Base-by-base conservation (phyloP, 2,888 invertebrate genomes). In the Molanna angustata region DNA sequence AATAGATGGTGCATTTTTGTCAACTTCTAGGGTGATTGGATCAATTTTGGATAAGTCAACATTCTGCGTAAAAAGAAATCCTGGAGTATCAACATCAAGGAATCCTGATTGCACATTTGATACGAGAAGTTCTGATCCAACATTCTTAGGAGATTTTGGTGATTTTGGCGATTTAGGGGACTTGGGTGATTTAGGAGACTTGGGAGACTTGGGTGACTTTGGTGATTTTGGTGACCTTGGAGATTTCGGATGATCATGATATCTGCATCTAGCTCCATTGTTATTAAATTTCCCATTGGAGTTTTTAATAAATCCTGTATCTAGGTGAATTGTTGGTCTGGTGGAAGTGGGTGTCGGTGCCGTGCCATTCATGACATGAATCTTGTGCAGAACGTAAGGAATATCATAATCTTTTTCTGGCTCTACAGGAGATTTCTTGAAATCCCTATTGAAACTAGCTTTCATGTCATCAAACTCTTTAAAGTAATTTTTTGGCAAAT, bases 351-450 rank as follows among this genome's bases (percentile, higher is more conserved):
- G 78, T 1, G 80, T 78, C 0, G 84, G 80, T 0, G 88, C 87
- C 0, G 90, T 90, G 1, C 90, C 90, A 65, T 91, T 91, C 85
- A 90, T 88, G 1, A 90, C 80, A 65, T 91, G 90, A 2, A 90
- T 79, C 65, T 91, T 91, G 66, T 91, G 90, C 44, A 91, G 72
- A 4, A 88, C 88, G 64, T 92, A 92, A 0, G 91, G 88, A 65
- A 92, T 91, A 61, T 91, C 91, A 60, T 77, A 76, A 22, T 85
- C 85, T 61, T 82, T 74, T 6, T 60, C 57, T 58, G 75, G 73
- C 3, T 69, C 60, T 2, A 67, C 62, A 31, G 64, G 66, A 1
- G 64, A 49, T 61, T 78, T 79, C 62, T 75, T 74, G 49, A 63
- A 69, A 60, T 77, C 79, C 63, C 79, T 80, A 54, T 72, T 69